Evolutionary conservation across 92 coral and sea anemone species (phyloP), one percentile per base, ranked within the genome.

Genomic region (Virgularia gustaviana): DNA sequence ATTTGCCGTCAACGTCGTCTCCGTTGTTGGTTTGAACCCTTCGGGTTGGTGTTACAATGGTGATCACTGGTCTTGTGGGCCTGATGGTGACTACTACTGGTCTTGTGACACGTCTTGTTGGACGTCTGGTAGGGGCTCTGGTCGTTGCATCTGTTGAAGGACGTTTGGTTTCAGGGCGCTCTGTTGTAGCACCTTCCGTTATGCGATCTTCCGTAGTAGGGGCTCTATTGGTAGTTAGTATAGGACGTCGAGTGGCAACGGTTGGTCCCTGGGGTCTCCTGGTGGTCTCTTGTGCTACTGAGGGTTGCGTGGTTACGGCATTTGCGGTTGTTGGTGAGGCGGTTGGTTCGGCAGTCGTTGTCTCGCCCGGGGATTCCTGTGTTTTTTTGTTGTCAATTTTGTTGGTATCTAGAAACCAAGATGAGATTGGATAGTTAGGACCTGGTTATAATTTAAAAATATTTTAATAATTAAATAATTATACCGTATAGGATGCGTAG

Each of bases 251-350:
- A 6, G 27, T 10, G 36, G 41, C n/a, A 73, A 41, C 7, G 79
- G 28, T 39, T 71, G 76, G 12, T 15, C 36, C 63, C 27, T 24
- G 12, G 38, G 24, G 28, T 20, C 22, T 36, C 6, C 19, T 29
- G 19, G 59, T 81, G 15, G 81, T 79, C 29, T 70, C 28, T 36
- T 25, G 13, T 63, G 19, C 28, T 35, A 78, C 65, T 35, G 85
- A 65, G 6, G 64, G 71, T 36, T 30, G 36, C 6, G 37, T 71
- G 9, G 83, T 77, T 36, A 41, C 13, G 2, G 57, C 80, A 11
- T 11, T n/a, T 11, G 49, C 42, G 54, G 73, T 65, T 3, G 73
- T 33, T 43, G 49, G 11, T 43, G 49, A n/a, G 12, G 11, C n/a
- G 12, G 11, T 43, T n/a, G 12, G 12, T 43, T 43, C 49, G n/a